A percentile compares a stretch with the other conserved stretches of the same genome.
These are phyloP conservation scores for Actinia tenebrosa DNA, from an alignment of 64 coral and sea anemone species.

Conservation along the genomic window DNA sequence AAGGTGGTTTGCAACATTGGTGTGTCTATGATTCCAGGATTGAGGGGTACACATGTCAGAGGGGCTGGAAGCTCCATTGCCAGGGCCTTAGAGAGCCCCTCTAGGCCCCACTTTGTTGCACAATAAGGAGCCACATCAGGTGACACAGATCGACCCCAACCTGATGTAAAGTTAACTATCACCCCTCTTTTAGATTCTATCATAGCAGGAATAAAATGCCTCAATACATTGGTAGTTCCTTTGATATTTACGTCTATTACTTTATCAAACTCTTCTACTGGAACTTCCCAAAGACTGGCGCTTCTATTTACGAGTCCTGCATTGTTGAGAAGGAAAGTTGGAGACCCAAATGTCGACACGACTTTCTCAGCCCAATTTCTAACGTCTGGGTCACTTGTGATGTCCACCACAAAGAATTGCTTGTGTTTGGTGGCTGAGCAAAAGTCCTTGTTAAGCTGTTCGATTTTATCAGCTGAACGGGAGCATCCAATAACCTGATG, in stretches of 20 bases:
- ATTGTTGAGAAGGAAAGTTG: slow-evolving; percentile 53
- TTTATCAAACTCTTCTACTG: slow-evolving; percentile 44
- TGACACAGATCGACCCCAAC: slow-evolving; percentile 56
- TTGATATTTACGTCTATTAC: slow-evolving; percentile 74
- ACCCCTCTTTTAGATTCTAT: slow-evolving; percentile 50
- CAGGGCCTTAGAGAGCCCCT: slow-evolving; percentile 80
- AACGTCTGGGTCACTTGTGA: slow-evolving; percentile 23
- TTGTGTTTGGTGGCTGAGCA: slow-evolving; percentile 21
- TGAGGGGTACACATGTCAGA: slow-evolving; percentile 67
- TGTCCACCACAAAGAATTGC: slow-evolving; percentile 53
- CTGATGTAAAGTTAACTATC: slow-evolving; percentile 68
- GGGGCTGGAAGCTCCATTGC: slow-evolving; percentile 66
- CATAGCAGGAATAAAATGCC: slow-evolving; percentile 65
- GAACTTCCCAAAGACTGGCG: slow-evolving; percentile 42
- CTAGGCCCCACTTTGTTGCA: slow-evolving; percentile 69
- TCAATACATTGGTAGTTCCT: slow-evolving; percentile 53
- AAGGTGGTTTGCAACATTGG: slow-evolving; percentile 50
- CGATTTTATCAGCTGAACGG: slow-evolving; percentile 40
- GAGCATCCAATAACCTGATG: slow-evolving; percentile 62
- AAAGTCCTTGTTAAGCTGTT: slow-evolving; percentile 41
- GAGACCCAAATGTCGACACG: slow-evolving; percentile 40
- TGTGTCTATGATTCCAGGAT: slow-evolving; percentile 81
- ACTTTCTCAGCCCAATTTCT: slow-evolving; percentile 35
- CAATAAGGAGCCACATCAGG: slow-evolving; percentile 72
- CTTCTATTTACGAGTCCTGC: slow-evolving; percentile 20